Base-by-base conservation (phyloP, 1,140 invertebrate genomes). In the Dendrolimus kikuchii region DNA sequence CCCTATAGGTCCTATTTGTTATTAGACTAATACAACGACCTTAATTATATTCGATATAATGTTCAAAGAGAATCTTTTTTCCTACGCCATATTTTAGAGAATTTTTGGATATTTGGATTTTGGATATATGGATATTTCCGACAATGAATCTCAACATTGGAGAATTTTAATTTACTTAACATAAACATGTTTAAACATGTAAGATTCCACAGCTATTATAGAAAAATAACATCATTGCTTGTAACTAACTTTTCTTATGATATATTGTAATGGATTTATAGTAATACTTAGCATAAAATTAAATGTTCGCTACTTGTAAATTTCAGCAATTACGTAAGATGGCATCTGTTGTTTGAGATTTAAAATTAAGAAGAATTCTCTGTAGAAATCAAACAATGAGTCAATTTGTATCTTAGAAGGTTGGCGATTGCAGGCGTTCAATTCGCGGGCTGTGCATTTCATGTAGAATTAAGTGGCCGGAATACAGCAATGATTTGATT, bases 401-500 rank as follows among this genome's bases (percentile, higher is more conserved):
- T 77, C 74, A 72, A 77, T 77, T 73, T 68, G 52, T 61, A 61
- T 70, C 63, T 63, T 68, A 68, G 56, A 66, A 71, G 52, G 55
- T 23, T 23, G 23, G 23, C 23, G 53, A 65, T 68, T 59, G 66
- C 70, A 72, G 69, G 53, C 58, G 45, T 54, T 68, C 66, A 74
- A 71, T 62, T 74, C 76, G 66, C 70, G 68, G 81, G 81, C 78
- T 84, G 81, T 84, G 81, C 72, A 74, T 76, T 80, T 78, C 59
- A 59, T 64, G 49, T 84, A 81, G 74, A 60, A 66, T 70, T 80
- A 78, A 81, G 72, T 74, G 72, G 64, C 61, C 49, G 53, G 53
- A 56, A 44, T 49, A 47, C 46, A 7, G 47, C 6, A 51, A 53
- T n/a, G 39, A 7, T 46, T 59, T 23, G 23, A 23, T 23, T 23